Base-by-base conservation (phyloP, 2,888 invertebrate species). In the Oscheius sp. region DNA sequence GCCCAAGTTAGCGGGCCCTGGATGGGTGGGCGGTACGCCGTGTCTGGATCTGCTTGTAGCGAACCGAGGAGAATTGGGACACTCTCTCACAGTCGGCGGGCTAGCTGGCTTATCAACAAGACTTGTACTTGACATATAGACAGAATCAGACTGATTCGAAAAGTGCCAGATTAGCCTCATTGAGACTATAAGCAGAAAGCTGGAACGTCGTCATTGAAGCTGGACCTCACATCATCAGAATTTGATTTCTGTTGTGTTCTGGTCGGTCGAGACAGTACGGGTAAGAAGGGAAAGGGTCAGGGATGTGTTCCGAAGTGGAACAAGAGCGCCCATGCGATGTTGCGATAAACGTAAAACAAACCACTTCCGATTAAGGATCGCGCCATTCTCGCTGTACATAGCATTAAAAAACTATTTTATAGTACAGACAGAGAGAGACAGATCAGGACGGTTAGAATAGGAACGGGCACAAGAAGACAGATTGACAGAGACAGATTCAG, bases 1-100 rank as follows among this genome's bases (percentile, higher is more conserved):
- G 60, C 42, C 29, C 35, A 37, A 60, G 53, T 60, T 60, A 60
- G 60, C 60, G 60, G 35, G 35, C n/a, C 42, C 35, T 10, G 60
- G 37, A 11, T 11, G 5, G 58, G 58, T 11, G 11, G 21, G 21
- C 32, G 42, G 42, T 42, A 42, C 42, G 42, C 42, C 42, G 42
- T 32, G 29, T 11, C 10, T 60, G 60, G 29, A 60, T 29, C 60
- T 37, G 53, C 29, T 21, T 21, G 53, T 29, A 53, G 60, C 60
- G 42, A 42, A n/a, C 13, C 60, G 60, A 60, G 60, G 60, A 29
- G 60, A 60, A 60, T 60, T 60, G 60, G 60, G 60, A 60, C 60
- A 60, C 35, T 60, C 35, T 60, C 60, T 33, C 37, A 21, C 21
- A 21, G 21, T 21, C 21, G 21, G 21, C 21, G 37, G n/a, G 60